These are phyloP conservation scores for Ictalurus furcatus DNA, from an alignment of 2,113 vertebrate species.

Conservation along the genomic window DNA sequence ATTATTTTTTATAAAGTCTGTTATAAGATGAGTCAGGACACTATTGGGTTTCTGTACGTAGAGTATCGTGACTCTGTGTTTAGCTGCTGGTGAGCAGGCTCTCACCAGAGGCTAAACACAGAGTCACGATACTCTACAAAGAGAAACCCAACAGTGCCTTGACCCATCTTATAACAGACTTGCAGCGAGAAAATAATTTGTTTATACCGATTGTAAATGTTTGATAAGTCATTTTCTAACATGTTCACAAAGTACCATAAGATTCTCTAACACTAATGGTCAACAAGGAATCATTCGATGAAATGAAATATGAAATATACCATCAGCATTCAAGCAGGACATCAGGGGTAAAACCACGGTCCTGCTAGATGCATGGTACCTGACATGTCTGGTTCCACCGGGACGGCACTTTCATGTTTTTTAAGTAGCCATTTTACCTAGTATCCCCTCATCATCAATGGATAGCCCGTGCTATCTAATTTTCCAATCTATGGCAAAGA, in stretches of 20 bases:
- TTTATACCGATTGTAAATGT: not conserved
- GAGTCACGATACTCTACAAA: not conserved
- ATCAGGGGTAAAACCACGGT: not conserved
- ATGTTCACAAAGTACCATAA: not conserved
- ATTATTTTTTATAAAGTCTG: too few species aligned
- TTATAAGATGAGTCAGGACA: too few species aligned
- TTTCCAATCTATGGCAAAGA: conserved; percentile 34
- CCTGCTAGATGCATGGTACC: conserved; percentile 19
- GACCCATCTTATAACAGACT: not conserved
- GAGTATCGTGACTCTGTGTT: too few species aligned
- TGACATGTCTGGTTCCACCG: conserved; percentile 37
- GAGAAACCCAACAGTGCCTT: not conserved
- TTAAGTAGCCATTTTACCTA: conserved; percentile 48
- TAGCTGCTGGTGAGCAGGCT: too few species aligned
- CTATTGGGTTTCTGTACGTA: too few species aligned
- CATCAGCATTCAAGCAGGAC: not conserved
- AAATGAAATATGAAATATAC: not conserved
- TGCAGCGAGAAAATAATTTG: not conserved
- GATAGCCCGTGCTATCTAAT: conserved; percentile 31
- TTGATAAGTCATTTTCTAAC: not conserved
- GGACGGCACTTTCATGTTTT: conserved; percentile 51
- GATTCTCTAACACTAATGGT: not conserved
- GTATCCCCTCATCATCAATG: conserved; percentile 26
- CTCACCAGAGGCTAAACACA: not conserved
- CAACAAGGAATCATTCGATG: not conserved